Conservation (phyloP, 1,140 invertebrate genomes). For the Drosophila fuyamai region DNA sequence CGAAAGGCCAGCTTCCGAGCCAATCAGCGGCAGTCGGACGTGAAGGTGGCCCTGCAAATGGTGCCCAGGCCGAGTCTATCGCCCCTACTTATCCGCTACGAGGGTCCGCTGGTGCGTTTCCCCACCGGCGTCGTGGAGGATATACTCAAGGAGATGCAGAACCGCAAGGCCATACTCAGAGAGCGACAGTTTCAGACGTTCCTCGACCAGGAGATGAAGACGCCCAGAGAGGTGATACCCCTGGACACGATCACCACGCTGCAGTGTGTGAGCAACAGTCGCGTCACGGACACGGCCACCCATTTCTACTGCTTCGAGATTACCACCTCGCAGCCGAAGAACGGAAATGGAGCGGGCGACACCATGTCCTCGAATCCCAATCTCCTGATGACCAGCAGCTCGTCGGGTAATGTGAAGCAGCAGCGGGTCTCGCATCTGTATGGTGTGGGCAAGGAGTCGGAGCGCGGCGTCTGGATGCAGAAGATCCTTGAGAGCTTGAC, state of each 20-base stretch:
- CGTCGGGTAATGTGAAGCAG: slow-evolving; percentile 74
- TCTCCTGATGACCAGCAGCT: slow-evolving; percentile 73
- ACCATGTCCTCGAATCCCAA: slow-evolving; percentile 81
- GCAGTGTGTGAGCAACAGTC: slow-evolving; percentile 87
- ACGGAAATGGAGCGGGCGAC: slow-evolving; percentile 31
- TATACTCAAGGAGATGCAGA: slow-evolving; percentile 86
- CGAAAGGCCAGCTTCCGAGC: slow-evolving; percentile 69
- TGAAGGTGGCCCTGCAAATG: slow-evolving; percentile 77
- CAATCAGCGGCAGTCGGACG: slow-evolving; percentile 51
- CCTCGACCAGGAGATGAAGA: slow-evolving; percentile 86
- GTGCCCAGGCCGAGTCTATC: slow-evolving; percentile 76
- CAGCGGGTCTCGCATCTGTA: slow-evolving; percentile 75
- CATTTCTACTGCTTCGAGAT: slow-evolving; percentile 83
- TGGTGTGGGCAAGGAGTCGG: slow-evolving; percentile 80
- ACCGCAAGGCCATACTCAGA: slow-evolving; percentile 85
- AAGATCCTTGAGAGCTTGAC: slow-evolving; percentile 88
- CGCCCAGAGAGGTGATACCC: slow-evolving; percentile 86
- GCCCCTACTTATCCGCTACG: slow-evolving; percentile 71
- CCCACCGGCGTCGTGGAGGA: slow-evolving; percentile 85
- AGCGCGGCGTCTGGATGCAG: slow-evolving; percentile 88
- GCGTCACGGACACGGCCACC: slow-evolving; percentile 86
- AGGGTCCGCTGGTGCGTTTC: slow-evolving; percentile 78
- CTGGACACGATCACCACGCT: slow-evolving; percentile 87
- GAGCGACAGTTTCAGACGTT: slow-evolving; percentile 86
- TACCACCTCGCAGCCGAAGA: slow-evolving; percentile 80